Evolutionary conservation across 1,140 invertebrate genomes (phyloP).

Genomic region (Oedothorax gibbosus): DNA sequence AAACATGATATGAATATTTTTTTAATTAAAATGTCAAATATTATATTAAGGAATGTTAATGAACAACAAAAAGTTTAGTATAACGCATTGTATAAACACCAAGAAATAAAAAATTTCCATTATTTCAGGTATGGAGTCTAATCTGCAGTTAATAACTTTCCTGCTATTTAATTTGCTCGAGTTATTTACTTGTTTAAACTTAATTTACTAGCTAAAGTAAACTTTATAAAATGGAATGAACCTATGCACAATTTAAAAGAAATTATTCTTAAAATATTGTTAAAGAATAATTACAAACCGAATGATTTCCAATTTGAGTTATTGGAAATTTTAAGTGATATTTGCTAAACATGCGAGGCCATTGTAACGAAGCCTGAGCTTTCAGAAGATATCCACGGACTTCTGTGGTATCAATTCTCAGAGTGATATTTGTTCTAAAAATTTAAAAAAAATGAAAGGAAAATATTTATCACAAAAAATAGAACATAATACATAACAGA

Average conservation of each 20-base stretch:
- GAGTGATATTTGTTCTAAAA: constrained; percentile 77
- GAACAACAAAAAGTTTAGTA: too few relatives aligned
- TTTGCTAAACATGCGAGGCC: constrained; percentile 76
- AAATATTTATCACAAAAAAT: not conserved
- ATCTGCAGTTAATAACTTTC: too few relatives aligned
- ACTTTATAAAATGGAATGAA: not conserved
- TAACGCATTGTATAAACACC: too few relatives aligned
- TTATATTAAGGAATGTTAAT: too few relatives aligned
- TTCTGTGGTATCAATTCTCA: constrained; percentile 82
- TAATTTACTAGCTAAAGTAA: too few relatives aligned
- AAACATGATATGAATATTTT: too few relatives aligned
- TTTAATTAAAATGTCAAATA: too few relatives aligned
- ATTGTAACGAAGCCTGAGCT: constrained; percentile 78
- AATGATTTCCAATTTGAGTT: constrained; percentile 83
- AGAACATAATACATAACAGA: not conserved
- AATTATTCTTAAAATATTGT: not conserved
- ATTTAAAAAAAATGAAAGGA: constrained; percentile 33
- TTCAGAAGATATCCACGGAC: constrained; percentile 79
- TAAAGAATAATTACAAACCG: constrained; percentile 69
- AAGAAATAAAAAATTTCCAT: too few relatives aligned
- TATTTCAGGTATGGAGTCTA: too few relatives aligned
- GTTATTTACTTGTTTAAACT: too few relatives aligned
- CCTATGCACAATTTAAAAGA: not conserved
- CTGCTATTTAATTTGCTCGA: too few relatives aligned
- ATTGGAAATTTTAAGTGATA: constrained; percentile 78